phyloP scores from a whole-genome alignment of 2,797 vertebrate genomes.

The Mionectes olivaceus region DNA sequence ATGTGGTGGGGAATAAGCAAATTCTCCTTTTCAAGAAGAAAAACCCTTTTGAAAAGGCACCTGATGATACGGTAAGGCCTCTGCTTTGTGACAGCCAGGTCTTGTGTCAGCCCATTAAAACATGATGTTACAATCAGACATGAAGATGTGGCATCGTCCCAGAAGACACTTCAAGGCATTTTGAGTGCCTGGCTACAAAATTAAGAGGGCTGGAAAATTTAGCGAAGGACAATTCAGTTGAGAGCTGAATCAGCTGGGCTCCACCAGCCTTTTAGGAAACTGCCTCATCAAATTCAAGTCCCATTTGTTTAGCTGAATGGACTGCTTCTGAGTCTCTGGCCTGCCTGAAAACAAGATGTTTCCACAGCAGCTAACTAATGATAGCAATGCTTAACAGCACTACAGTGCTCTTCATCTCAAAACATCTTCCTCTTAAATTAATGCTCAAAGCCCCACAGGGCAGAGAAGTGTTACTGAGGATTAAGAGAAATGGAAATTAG shows the following conservation, averaged over 20 bases:
- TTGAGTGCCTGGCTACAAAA: not conserved
- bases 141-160: not conserved
- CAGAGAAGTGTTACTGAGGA: not conserved
- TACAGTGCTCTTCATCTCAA: not conserved
- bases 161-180: slow-evolving; percentile 9
- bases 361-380: slow-evolving; percentile 41
- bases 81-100: not conserved
- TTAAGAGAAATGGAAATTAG: slow-evolving; percentile 28
- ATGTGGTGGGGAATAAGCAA: not conserved
- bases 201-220: not conserved
- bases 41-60: not conserved
- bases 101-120: not conserved
- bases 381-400: slow-evolving; percentile 10
- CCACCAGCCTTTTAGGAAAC: not conserved
- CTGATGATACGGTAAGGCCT: not conserved
- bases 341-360: slow-evolving; percentile 40
- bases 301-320: slow-evolving; percentile 14
- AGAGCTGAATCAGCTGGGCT: slow-evolving; percentile 31
- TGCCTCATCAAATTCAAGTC: slow-evolving; percentile 21
- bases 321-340: slow-evolving; percentile 6
- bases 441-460: not conserved
- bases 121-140: not conserved
- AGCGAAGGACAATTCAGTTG: not conserved
- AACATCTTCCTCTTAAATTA: slow-evolving; percentile 46
- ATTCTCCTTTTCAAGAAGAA: not conserved